Percentiles rank a stretch among this genome's conserved stretches.
phyloP scores from a whole-genome alignment of 1,140 invertebrate species.

The Homalodisca vitripennis region DNA sequence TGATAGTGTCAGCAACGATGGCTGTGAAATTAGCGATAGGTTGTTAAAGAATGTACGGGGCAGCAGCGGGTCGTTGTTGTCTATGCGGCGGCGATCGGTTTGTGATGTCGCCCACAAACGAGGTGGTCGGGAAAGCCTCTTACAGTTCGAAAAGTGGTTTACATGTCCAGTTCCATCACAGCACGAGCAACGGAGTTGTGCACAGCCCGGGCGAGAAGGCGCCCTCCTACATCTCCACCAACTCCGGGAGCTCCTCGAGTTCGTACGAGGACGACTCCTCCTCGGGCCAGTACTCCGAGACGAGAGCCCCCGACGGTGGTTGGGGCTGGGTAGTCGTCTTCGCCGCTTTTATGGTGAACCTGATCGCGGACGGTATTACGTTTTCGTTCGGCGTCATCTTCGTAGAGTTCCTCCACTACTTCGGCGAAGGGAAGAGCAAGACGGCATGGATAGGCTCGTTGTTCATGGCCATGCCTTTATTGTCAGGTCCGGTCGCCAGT shows the following conservation, averaged over 20 bases:
- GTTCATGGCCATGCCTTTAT: slow-evolving; percentile 86
- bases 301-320: slow-evolving; percentile 69
- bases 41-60: slow-evolving; percentile 23
- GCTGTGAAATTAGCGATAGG: slow-evolving; percentile 1
- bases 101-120: slow-evolving; percentile 36
- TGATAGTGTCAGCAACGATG: background rate
- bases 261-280: slow-evolving; percentile 28
- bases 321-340: slow-evolving; percentile 82
- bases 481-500: slow-evolving; percentile 86
- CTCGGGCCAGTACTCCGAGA: slow-evolving; percentile 57
- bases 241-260: background rate
- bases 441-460: slow-evolving; percentile 88
- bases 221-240: background rate
- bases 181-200: background rate
- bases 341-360: slow-evolving; percentile 58
- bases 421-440: slow-evolving; percentile 72
- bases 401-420: slow-evolving; percentile 76
- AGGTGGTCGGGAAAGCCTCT: slow-evolving; percentile 10
- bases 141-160: slow-evolving; percentile 10
- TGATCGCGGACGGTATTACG: slow-evolving; percentile 88
- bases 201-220: background rate
- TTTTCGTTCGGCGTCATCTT: slow-evolving; percentile 85
- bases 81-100: slow-evolving; percentile 35
- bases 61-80: slow-evolving; percentile 22
- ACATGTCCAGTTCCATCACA: slow-evolving; percentile 31